These are phyloP conservation scores for Monochamus alternatus DNA, from an alignment of 2,888 invertebrate genomes.

Conservation along the genomic window DNA sequence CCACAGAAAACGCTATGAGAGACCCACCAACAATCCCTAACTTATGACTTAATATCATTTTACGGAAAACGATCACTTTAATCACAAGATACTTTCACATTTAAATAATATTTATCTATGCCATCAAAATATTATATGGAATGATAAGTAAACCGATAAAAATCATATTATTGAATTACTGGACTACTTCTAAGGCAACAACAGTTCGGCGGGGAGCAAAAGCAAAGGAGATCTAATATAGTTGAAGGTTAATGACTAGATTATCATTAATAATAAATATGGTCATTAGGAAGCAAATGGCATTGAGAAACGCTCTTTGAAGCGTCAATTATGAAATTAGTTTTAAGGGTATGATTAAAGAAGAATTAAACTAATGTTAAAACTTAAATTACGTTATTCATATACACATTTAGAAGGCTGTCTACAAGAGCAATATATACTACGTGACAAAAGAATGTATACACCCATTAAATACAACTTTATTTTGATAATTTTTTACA, in stretches of 20 bases:
- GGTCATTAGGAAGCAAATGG: conserved; percentile 21
- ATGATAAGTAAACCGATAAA: conserved; percentile 22
- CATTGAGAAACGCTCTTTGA: neutral
- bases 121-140: conserved; percentile 2
- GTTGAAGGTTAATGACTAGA: conserved; percentile 42
- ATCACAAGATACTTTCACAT: neutral
- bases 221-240: conserved; percentile 29
- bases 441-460: too few species aligned
- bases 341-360: too few species aligned
- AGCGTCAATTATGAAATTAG: too few species aligned
- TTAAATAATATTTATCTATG: neutral
- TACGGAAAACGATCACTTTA: conserved; percentile 25
- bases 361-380: too few species aligned
- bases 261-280: conserved; percentile 32
- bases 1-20: conserved; percentile 75
- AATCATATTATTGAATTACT: conserved; percentile 27
- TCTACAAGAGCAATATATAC: too few species aligned
- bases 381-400: too few species aligned
- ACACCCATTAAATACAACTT: too few species aligned
- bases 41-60: conserved; percentile 70
- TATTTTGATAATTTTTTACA: too few species aligned
- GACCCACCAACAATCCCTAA: conserved; percentile 73
- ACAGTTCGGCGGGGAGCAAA: conserved; percentile 27
- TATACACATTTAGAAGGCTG: too few species aligned
- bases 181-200: conserved; percentile 3